Base-by-base conservation (phyloP, 2,113 vertebrate genomes). In the Ariopsis seemanni region DNA sequence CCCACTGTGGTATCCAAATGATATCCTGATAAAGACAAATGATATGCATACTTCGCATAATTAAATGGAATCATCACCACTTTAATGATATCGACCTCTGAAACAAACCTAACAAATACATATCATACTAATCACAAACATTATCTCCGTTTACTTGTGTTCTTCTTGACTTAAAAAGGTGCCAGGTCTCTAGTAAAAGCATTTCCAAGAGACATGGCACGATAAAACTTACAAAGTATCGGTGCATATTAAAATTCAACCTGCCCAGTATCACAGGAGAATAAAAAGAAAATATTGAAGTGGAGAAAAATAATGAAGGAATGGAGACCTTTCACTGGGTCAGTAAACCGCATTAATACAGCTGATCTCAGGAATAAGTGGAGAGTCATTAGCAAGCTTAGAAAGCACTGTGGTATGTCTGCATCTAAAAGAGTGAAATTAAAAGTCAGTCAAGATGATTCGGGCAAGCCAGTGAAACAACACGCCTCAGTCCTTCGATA, bases 171-270 rank as follows among this genome's bases (percentile, higher is more conserved):
- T 83, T 27, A 4, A 25, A 87, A 85, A 77, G n/a, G 53, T 80
- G 27, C 30, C 25, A 17, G 58, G n/a, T 34, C 17, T 58, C 27
- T 57, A 82, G 42, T 65, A 58, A 81, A 25, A 75, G 50, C 63
- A 84, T 85, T 85, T 71, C 62, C 52, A 55, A 2, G 65, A 72
- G 63, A 30, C 58, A 62, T 62, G 81, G n/a, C 15, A 52, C 15
- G 53, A 71, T 71, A 84, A 53, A 67, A 7, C 83, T 84, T 83
- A 74, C 77, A 84, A 86, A 86, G 77, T 88, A 91, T 83, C 55
- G 3, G 86, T 85, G 27, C 25, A 55, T 90, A 93, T 93, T 93
- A 91, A 92, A 93, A 95, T 93, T 92, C 91, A 90, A 92, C 90
- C 90, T 91, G 90, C 90, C 88, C 91, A 75, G 88, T 91, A 91